Evolutionary conservation across 2,888 invertebrate genomes (phyloP), one percentile per base, ranked within the genome.

Genomic region (Homarus gammarus): DNA sequence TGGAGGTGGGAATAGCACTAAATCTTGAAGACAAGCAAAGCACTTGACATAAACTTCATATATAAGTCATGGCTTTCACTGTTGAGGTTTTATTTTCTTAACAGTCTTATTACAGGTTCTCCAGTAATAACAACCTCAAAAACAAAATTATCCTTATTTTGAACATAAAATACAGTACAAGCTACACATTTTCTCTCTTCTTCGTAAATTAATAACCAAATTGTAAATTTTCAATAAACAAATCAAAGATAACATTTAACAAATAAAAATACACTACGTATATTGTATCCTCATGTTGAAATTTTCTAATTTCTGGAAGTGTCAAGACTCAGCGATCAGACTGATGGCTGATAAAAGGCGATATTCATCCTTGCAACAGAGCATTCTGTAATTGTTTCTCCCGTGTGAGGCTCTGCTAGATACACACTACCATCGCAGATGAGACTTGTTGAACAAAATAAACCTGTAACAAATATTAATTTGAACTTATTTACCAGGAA

Each of bases 401-500:
- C n/a, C 36, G 6, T 72, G 10, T 15, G 72, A 72, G 18, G 77
- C 44, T 49, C 51, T 8, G 27, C 5, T 22, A 27, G 64, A n/a
- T n/a, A 10, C 27, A 44, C 44, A 82, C 93, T 92, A 97, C 94
- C 96, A 97, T 93, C 97, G 95, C 93, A 98, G 95, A 93, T 97
- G 97, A 61, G 97, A 96, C 94, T 98, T 98, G 94, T 96, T 96
- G 94, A 98, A 97, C 94, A 97, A 95, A 95, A 98, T 97, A 94
- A 97, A 96, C 94, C 97, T 97, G 95, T 89, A 94, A 94, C 89
- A 94, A 96, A 94, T 56, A 18, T 56, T 6, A 56, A 56, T 22
- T 56, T 56, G n/a, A 56, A 18, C 18, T 56, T 56, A 22, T 2
- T 18, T 56, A 18, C 56, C 56, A 10, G 22, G 18, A 56, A 56